These are phyloP conservation scores for Eupelmus urozonus DNA, from an alignment of 2,888 invertebrate species.

Conservation along the genomic window DNA sequence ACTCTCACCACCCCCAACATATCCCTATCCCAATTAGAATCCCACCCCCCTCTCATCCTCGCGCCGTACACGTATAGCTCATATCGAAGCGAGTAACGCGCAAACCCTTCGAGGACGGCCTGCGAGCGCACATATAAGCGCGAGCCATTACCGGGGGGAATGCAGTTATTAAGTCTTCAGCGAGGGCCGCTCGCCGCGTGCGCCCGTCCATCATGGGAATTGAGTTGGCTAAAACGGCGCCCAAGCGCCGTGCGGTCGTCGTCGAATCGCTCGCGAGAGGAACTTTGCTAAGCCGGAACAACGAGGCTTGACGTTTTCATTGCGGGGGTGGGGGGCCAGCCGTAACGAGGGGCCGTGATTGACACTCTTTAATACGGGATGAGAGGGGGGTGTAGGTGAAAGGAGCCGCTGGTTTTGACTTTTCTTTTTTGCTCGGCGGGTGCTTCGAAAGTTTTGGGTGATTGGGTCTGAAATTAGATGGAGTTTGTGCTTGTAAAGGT, in stretches of 20 bases:
- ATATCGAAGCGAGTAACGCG: too few relatives aligned
- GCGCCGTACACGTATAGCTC: not conserved
- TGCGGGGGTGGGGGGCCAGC: too few relatives aligned
- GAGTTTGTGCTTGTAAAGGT: not conserved
- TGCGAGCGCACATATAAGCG: constrained; percentile 17
- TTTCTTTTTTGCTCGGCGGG: not conserved
- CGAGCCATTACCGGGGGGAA: constrained; percentile 50
- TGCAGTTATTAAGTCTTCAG: constrained; percentile 64
- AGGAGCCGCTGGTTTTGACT: not conserved
- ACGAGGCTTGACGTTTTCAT: constrained; percentile 51
- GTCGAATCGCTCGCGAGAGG: too few relatives aligned
- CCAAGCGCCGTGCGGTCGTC: too few relatives aligned
- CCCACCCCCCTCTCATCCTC: constrained; percentile 11
- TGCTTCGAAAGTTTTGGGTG: not conserved
- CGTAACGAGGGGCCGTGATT: constrained; percentile 49
- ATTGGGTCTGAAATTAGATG: not conserved
- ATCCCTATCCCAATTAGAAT: constrained; percentile 49
- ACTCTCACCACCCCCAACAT: not conserved
- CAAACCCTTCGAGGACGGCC: not conserved
- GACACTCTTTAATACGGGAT: constrained; percentile 48
- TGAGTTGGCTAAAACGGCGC: constrained; percentile 39
- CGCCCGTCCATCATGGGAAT: constrained; percentile 64
- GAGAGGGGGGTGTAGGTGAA: not conserved
- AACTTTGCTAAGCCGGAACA: too few relatives aligned
- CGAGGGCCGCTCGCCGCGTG: constrained; percentile 58